phyloP scores from a whole-genome alignment of 2,113 vertebrate genomes.

The Melanotaenia duboulayi region DNA sequence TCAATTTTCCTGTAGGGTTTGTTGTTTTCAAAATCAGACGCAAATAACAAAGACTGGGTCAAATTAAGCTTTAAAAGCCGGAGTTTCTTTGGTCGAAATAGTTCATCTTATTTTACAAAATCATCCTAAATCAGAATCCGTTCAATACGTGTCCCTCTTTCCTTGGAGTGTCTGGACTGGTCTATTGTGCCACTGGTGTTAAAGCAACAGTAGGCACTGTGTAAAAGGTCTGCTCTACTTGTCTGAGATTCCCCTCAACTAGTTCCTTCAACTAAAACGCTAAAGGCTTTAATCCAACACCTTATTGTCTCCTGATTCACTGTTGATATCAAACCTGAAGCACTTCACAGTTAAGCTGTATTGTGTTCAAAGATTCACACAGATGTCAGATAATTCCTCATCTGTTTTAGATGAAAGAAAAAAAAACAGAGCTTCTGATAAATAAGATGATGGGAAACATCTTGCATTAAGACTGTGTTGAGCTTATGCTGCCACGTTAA shows the following conservation, averaged over 20 bases:
- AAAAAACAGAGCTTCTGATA: neutral
- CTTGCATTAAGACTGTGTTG: neutral
- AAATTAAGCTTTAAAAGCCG: constrained; percentile 34
- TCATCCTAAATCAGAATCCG: constrained; percentile 27
- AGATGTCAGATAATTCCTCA: too few relatives aligned
- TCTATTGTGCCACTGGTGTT: neutral
- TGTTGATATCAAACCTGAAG: neutral
- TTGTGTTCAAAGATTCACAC: too few relatives aligned
- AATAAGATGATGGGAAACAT: neutral
- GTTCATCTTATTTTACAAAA: constrained; percentile 40
- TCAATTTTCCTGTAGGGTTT: too few relatives aligned
- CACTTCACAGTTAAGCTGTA: too few relatives aligned
- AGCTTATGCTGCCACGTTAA: neutral
- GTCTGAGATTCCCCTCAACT: too few relatives aligned
- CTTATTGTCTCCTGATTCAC: neutral
- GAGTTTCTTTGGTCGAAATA: constrained; percentile 39
- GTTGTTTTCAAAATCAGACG: neutral
- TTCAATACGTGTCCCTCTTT: neutral
- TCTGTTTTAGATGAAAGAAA: too few relatives aligned
- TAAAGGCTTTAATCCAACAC: too few relatives aligned
- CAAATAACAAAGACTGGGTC: constrained; percentile 16
- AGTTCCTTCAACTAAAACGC: too few relatives aligned
- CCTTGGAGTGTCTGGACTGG: too few relatives aligned
- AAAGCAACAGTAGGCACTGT: too few relatives aligned
- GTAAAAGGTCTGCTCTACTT: neutral